Conservation (phyloP, 2,888 invertebrate species). For the Neocrepidodera transversa region DNA sequence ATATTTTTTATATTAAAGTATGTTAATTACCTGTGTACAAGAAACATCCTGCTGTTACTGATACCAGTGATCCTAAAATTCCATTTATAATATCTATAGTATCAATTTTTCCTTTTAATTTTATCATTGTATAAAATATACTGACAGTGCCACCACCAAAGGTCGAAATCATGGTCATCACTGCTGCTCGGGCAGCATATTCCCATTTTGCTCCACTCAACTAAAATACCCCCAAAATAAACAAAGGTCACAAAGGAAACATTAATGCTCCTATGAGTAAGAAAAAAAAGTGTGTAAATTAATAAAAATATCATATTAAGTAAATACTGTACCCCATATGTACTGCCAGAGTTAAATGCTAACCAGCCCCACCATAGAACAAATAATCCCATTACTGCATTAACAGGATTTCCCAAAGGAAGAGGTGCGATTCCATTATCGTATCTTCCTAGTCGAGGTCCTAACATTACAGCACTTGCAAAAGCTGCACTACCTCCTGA, state of each 20-base stretch:
- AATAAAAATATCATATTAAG: neutral
- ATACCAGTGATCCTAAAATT: slow-evolving; percentile 84
- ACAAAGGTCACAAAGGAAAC: too few relatives aligned
- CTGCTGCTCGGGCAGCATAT: slow-evolving; percentile 87
- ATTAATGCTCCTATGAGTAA: too few relatives aligned
- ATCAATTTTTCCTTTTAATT: slow-evolving; percentile 75
- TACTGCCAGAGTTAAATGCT: slow-evolving; percentile 93
- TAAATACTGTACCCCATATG: slow-evolving; percentile 69
- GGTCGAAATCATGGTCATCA: slow-evolving; percentile 89
- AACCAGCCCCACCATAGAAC: slow-evolving; percentile 98
- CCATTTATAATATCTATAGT: slow-evolving; percentile 89
- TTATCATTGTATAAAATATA: slow-evolving; percentile 68
- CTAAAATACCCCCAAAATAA: too few relatives aligned
- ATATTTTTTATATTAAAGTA: too few relatives aligned
- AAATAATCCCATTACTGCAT: slow-evolving; percentile 90
- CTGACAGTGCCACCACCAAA: slow-evolving; percentile 87
- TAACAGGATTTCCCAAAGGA: slow-evolving; percentile 87
- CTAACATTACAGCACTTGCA: slow-evolving; percentile 88
- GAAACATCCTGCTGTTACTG: slow-evolving; percentile 89
- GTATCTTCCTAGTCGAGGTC: slow-evolving; percentile 86
- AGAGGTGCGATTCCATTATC: slow-evolving; percentile 76
- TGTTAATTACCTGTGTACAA: slow-evolving; percentile 75
- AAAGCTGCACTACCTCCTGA: slow-evolving; percentile 77
- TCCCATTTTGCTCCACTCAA: slow-evolving; percentile 88
- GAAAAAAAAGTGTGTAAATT: too few relatives aligned